Evolutionary conservation across 2,888 invertebrate species (phyloP).

Genomic region (Amaurobius ferox): DNA sequence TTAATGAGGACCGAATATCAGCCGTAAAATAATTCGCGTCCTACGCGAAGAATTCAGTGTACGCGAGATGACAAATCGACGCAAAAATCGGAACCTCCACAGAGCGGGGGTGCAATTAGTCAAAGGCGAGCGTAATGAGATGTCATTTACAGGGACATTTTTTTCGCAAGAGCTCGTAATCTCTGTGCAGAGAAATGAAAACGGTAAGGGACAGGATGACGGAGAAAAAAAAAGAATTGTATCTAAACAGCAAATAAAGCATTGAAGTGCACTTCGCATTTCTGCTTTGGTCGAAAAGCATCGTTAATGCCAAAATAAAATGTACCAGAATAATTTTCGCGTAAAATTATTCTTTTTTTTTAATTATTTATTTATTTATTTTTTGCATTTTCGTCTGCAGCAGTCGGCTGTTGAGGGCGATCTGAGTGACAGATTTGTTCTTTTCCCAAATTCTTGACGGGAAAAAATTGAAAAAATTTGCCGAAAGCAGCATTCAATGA

Average conservation of each 20-base stretch:
- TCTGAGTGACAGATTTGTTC: slow-evolving; percentile 42
- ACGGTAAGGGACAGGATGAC: background rate
- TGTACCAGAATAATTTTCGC: background rate
- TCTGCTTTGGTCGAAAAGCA: slow-evolving; percentile 21
- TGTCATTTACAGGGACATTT: slow-evolving; percentile 46
- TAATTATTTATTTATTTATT: background rate
- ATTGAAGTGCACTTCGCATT: slow-evolving; percentile 22
- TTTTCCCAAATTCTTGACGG: slow-evolving; percentile 15
- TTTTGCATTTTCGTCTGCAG: slow-evolving; percentile 5
- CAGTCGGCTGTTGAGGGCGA: background rate
- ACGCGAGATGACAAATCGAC: slow-evolving; percentile 57
- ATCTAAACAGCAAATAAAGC: slow-evolving; percentile 37
- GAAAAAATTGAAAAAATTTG: slow-evolving; percentile 24
- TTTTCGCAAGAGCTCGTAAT: slow-evolving; percentile 29
- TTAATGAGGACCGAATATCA: slow-evolving; percentile 64
- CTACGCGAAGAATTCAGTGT: slow-evolving; percentile 35
- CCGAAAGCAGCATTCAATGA: slow-evolving; percentile 33
- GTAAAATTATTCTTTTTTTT: slow-evolving; percentile 2
- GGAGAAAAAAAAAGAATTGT: slow-evolving; percentile 31
- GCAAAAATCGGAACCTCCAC: slow-evolving; percentile 62
- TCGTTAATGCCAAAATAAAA: slow-evolving; percentile 16
- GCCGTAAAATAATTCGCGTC: slow-evolving; percentile 22
- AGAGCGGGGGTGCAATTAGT: slow-evolving; percentile 50
- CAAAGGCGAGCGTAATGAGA: slow-evolving; percentile 59
- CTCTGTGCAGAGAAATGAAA: slow-evolving; percentile 33